Conservation (phyloP, 1,140 invertebrate genomes). For the Uloborus diversus region DNA sequence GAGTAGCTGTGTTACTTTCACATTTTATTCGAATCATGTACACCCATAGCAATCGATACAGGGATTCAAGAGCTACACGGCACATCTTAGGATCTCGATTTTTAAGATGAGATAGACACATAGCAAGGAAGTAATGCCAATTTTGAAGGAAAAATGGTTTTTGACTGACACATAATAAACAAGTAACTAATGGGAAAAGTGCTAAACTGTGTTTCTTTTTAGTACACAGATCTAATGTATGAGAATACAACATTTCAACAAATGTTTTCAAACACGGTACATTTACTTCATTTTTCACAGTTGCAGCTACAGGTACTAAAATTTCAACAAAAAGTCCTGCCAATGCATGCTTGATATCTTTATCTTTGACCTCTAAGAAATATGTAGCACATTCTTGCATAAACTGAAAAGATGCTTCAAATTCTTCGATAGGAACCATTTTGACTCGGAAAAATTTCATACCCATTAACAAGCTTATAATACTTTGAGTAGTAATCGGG, state of each 20-base stretch:
- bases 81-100: conserved; percentile 98
- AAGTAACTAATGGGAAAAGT: conserved; percentile 96
- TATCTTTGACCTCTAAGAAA: conserved; percentile 98
- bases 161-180: conserved; percentile 96
- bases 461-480: conserved; percentile 97
- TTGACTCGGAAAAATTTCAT: conserved; percentile 99
- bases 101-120: conserved; percentile 98
- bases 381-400: conserved; percentile 98
- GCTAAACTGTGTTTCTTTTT: conserved; percentile 97
- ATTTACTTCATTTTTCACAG: conserved; percentile 98
- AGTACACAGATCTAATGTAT: conserved; percentile 94
- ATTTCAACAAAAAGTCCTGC: conserved; percentile 99
- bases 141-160: conserved; percentile 97
- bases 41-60: conserved; percentile 76
- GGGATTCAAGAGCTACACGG: conserved; percentile 86
- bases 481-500: conserved; percentile 89
- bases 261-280: conserved; percentile 99
- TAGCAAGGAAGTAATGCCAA: conserved; percentile 97
- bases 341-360: conserved; percentile 97
- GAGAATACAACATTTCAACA: conserved; percentile 96
- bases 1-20: conserved; percentile 97
- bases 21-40: conserved; percentile 99
- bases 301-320: conserved; percentile 95
- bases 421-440: conserved; percentile 99
- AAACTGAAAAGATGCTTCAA: conserved; percentile 98